These are phyloP conservation scores for Paratilapia polleni DNA, from an alignment of 2,113 vertebrate genomes.

Conservation along the genomic window DNA sequence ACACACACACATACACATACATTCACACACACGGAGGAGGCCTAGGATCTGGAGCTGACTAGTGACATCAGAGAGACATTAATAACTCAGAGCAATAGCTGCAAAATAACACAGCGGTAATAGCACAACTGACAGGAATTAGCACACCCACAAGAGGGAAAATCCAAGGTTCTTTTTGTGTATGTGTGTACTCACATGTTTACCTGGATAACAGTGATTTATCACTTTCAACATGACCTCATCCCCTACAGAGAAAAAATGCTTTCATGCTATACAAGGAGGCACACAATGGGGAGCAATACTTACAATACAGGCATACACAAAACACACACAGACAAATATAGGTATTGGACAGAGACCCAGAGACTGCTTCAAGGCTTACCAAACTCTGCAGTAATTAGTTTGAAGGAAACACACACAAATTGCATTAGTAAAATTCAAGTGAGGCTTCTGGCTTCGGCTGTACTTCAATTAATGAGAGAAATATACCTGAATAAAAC, in stretches of 20 bases:
- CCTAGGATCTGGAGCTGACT: constrained; percentile 9
- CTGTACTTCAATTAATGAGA: constrained; percentile 41
- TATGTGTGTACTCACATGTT: constrained; percentile 13
- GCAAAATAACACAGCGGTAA: constrained; percentile 25
- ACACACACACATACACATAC: not conserved
- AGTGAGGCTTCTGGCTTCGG: constrained; percentile 12
- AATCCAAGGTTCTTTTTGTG: not conserved
- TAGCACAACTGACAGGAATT: constrained; percentile 24
- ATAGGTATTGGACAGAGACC: not conserved
- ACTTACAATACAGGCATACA: not conserved
- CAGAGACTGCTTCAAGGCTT: constrained; percentile 26
- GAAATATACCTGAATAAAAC: not conserved
- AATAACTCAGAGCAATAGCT: constrained; percentile 50
- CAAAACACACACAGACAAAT: not conserved
- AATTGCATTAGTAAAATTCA: constrained; percentile 31
- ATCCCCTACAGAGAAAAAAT: constrained; percentile 40
- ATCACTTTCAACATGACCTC: constrained; percentile 33
- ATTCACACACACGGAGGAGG: constrained; percentile 4
- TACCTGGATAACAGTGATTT: constrained; percentile 49
- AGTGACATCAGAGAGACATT: constrained; percentile 32
- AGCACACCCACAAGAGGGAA: constrained; percentile 22
- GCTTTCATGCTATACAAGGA: constrained; percentile 18
- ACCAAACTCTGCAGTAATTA: constrained; percentile 47
- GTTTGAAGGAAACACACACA: constrained; percentile 29
- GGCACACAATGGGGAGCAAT: constrained; percentile 12